Evolutionary conservation across 2,888 invertebrate genomes (phyloP), one percentile per base, ranked within the genome.

Genomic region (Chirona hameri): DNA sequence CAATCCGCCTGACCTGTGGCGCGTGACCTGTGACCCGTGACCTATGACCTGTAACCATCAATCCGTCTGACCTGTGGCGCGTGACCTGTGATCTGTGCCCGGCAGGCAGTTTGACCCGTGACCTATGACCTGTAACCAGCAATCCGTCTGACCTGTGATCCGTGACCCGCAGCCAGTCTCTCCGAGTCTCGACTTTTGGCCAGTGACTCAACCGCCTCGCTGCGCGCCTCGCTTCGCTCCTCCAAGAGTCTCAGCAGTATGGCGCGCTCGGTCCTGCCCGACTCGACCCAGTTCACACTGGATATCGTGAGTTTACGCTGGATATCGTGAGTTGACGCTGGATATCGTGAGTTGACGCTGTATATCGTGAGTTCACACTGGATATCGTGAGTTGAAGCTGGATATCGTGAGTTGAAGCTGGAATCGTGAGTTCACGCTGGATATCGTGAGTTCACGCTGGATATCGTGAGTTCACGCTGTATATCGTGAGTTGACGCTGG

Each of bases 251-350:
- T 76, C 15, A 76, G 46, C 76, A 39, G 76, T 39, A 39, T 76
- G 46, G 9, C 76, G 9, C 76, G 76, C 9, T 24, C 39, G 0
- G 76, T 48, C 7, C 52, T 81, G 65, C 65, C 81, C 55, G 81
- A 88, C 83, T 87, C 87, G 84, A 87, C 86, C 82, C 86, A 87
- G 82, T 88, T 89, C 84, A 88, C 88, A 12, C 86, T 87, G 46
- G 87, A 87, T 82, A 88, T 89, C 86, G 88, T 88, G 1, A 85
- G 86, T 80, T 87, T 88, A 85, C 87, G 87, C 84, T 9, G 27
- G 52, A 52, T 15, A 52, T 4, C 18, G 52, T 15, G 52, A 12
- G 52, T 52, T 48, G 48, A 48, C 48, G 48, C 12, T 12, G 48
- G 48, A 39, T 7, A 39, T 39, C 39, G 39, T 39, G 7, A 39